phyloP scores from a whole-genome alignment of 2,888 invertebrate genomes.

The Blastobasis adustella region DNA sequence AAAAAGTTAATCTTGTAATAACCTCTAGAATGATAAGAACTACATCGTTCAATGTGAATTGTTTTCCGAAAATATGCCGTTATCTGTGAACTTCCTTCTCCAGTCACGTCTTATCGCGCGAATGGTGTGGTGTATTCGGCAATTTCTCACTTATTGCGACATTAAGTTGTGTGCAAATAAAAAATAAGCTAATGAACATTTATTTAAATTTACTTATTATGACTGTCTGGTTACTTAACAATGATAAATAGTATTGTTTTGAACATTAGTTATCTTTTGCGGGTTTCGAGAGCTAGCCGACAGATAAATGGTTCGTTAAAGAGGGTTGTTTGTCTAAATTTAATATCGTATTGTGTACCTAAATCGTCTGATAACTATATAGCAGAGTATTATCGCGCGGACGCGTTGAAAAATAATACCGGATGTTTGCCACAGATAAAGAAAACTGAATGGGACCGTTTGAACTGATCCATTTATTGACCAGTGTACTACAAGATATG shows the following conservation, averaged over 20 bases:
- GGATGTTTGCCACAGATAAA: slow-evolving; percentile 65
- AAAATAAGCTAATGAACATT: no score
- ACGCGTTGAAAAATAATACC: slow-evolving; percentile 50
- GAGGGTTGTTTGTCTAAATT: slow-evolving; percentile 48
- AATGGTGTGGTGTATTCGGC: slow-evolving; percentile 15
- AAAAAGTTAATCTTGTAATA: no score
- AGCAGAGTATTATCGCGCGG: slow-evolving; percentile 34
- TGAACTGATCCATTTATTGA: background rate
- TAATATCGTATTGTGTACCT: slow-evolving; percentile 41
- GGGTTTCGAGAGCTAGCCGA: slow-evolving; percentile 40
- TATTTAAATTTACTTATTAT: slow-evolving; percentile 4
- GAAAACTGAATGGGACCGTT: slow-evolving; percentile 45
- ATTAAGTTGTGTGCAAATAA: slow-evolving; percentile 4
- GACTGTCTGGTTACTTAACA: slow-evolving; percentile 33
- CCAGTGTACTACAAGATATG: no score
- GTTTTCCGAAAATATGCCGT: slow-evolving; percentile 31
- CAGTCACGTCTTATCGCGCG: slow-evolving; percentile 24
- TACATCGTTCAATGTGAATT: slow-evolving; percentile 25
- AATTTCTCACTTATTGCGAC: slow-evolving; percentile 21
- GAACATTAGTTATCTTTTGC: slow-evolving; percentile 43
- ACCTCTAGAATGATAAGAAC: no score
- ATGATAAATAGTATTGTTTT: slow-evolving; percentile 45
- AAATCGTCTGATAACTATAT: slow-evolving; percentile 38
- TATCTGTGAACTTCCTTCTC: slow-evolving; percentile 34
- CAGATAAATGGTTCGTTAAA: slow-evolving; percentile 37